Evolutionary conservation across 2,113 vertebrate species (phyloP).

Genomic region (Antigone vipio): DNA sequence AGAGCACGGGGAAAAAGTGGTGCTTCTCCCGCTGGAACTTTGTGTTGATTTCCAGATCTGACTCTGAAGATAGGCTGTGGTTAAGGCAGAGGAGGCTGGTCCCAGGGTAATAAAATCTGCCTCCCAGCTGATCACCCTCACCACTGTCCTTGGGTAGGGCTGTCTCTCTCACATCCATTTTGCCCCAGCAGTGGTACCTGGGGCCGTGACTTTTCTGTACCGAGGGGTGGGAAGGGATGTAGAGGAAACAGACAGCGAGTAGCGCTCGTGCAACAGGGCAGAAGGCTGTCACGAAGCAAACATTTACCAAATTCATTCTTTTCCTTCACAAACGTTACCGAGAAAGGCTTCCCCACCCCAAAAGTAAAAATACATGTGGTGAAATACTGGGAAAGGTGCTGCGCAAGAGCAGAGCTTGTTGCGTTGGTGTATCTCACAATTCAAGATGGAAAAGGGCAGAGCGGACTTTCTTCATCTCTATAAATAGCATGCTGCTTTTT

Average conservation of each 20-base stretch:
- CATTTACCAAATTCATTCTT: neutral
- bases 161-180: neutral
- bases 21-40: neutral
- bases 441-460: slow-evolving; percentile 9
- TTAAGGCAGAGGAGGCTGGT: neutral
- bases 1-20: neutral
- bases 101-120: neutral
- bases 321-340: fast-evolving
- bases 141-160: neutral
- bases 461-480: neutral
- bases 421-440: neutral
- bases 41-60: neutral
- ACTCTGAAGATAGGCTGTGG: neutral
- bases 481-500: slow-evolving; percentile 23
- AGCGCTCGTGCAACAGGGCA: neutral
- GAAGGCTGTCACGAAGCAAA: neutral
- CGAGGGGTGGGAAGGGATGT: fast-evolving
- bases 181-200: neutral
- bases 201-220: neutral
- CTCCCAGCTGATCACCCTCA: neutral
- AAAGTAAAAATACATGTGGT: neutral
- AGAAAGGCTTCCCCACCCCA: neutral
- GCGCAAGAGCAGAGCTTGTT: neutral
- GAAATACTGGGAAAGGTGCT: neutral
- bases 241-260: neutral